These are phyloP conservation scores for Protonibea diacanthus DNA, from an alignment of 2,797 vertebrate species.

Conservation along the genomic window DNA sequence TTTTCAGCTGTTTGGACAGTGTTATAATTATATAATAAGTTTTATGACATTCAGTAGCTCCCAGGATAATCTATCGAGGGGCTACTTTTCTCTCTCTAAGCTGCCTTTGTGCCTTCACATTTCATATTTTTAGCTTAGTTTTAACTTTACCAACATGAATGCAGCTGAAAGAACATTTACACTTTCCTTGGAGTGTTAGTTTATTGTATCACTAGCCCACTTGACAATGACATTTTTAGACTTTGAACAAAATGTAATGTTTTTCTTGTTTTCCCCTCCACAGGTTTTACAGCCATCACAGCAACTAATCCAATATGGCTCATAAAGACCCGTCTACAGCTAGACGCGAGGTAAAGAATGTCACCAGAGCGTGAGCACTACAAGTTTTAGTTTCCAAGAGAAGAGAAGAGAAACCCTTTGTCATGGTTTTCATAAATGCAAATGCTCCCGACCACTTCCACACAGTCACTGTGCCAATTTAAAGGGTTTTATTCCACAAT, in stretches of 20 bases:
- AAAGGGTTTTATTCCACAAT: neutral
- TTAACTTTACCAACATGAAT: constrained; percentile 24
- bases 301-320: constrained; percentile 99
- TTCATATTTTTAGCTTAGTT: constrained; percentile 7
- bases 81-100: constrained; percentile 30
- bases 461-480: neutral
- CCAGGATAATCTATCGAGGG: constrained; percentile 6
- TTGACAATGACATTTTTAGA: constrained; percentile 9
- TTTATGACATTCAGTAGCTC: constrained; percentile 19
- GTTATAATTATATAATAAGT: neutral
- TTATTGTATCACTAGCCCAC: constrained; percentile 6
- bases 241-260: constrained; percentile 56
- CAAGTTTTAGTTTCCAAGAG: too few relatives aligned
- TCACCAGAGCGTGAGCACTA: neutral
- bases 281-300: constrained; percentile 99
- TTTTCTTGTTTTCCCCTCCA: constrained; percentile 68
- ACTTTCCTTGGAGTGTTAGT: constrained; percentile 13
- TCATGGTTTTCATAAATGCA: neutral
- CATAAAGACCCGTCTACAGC: constrained; percentile 97
- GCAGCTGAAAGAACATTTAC: constrained; percentile 40
- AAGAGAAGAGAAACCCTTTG: neutral
- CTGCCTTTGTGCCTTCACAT: constrained; percentile 25
- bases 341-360: constrained; percentile 92
- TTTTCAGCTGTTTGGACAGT: constrained; percentile 30
- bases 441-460: neutral